phyloP scores from a whole-genome alignment of 2,113 vertebrate genomes.

The Aegotheles bennettii region DNA sequence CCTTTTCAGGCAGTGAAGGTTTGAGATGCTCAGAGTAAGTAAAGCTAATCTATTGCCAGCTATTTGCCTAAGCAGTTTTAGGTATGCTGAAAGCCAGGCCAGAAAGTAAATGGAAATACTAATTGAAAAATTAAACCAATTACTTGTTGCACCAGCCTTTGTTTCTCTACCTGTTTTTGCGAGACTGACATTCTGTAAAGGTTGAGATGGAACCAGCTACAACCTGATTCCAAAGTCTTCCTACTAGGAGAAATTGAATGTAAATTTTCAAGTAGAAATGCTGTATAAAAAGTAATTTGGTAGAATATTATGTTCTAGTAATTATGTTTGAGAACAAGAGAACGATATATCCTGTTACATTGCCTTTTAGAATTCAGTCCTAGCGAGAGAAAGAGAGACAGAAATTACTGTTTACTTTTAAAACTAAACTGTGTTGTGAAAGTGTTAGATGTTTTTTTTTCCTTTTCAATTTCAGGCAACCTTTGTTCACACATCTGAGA shows the following conservation, averaged over 20 bases:
- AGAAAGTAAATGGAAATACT: neutral
- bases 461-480: constrained; percentile 24
- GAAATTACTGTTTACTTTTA: neutral
- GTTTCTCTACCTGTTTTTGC: neutral
- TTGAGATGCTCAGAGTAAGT: neutral
- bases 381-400: neutral
- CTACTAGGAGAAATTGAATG: neutral
- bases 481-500: constrained; percentile 62
- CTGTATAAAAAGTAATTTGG: neutral
- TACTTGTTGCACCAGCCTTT: neutral
- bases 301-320: neutral
- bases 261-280: neutral
- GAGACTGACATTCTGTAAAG: neutral
- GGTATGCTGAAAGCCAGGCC: neutral
- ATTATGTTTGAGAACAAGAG: neutral
- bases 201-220: neutral
- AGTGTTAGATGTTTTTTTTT: neutral
- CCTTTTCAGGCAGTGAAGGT: neutral
- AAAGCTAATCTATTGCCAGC: neutral
- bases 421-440: neutral
- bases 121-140: neutral
- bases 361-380: neutral
- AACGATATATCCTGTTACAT: neutral
- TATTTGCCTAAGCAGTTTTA: neutral
- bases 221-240: neutral